Evolutionary conservation across 2,888 invertebrate genomes (phyloP), one percentile per base, ranked within the genome.

Genomic region (Apotomis betuletana): DNA sequence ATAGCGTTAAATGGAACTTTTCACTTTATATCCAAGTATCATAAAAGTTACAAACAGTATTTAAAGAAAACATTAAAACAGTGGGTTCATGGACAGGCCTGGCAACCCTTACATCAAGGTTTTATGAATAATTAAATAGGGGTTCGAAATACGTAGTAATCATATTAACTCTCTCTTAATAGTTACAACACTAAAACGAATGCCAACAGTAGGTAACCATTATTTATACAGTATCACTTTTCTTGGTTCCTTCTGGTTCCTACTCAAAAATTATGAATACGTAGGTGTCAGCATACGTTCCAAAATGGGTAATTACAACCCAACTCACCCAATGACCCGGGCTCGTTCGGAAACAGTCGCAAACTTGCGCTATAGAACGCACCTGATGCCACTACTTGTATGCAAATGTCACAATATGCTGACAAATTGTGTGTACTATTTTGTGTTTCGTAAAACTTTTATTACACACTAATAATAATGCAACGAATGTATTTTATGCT

Each of bases 341-440:
- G 63, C 70, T 67, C 67, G 77, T 74, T 75, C 77, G 70, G 72
- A 74, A 77, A 79, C 70, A 73, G 67, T 63, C 63, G 60, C 69
- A 79, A 87, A 85, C 81, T 87, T 81, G 70, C 59, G 82, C 83
- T 67, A 84, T 87, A 83, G 78, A 77, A 79, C 73, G 79, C 87
- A 87, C 81, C 78, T 83, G 87, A 76, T 76, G 82, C 70, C 76
- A 70, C 68, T 77, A 75, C 70, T 71, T 62, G 51, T 57, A 71
- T 71, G 71, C 67, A 67, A 71, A 69, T 73, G 57, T 49, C 54
- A 61, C 51, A 46, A 44, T 69, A 62, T 71, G 60, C 36, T 15
- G 51, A 71, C 41, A 67, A 67, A 67, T 57, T 61, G 41, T 41
- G 6, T 41, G 41, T 6, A 6, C 41, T 41, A 41, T 41, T 41